Percentiles rank a stretch among this genome's conserved stretches.
phyloP scores from a whole-genome alignment of 2,113 vertebrate genomes.

The Ammodytes marinus region DNA sequence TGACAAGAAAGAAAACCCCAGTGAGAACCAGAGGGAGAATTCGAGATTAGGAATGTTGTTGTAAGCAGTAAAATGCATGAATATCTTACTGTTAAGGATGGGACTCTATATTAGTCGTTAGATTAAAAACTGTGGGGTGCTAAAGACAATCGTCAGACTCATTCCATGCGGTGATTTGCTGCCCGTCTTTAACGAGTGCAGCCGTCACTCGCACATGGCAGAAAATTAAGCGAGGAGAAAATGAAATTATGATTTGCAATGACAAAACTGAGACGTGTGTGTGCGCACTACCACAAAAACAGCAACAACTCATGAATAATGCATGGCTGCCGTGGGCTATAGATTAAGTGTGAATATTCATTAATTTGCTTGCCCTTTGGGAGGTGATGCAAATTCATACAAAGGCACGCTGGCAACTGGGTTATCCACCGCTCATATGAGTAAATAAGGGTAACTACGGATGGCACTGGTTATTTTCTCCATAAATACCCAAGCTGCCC shows the following conservation, averaged over 20 bases:
- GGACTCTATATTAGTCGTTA: conserved; percentile 37
- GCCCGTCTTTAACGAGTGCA: conserved; percentile 61
- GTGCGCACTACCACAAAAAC: conserved; percentile 64
- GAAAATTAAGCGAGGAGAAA: conserved; percentile 68
- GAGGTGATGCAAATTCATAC: conserved; percentile 85
- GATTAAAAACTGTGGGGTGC: conserved; percentile 71
- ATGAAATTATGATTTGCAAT: conserved; percentile 80
- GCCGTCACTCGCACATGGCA: conserved; percentile 56
- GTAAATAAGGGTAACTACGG: conserved; percentile 70
- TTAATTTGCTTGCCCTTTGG: conserved; percentile 85
- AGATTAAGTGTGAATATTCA: conserved; percentile 89
- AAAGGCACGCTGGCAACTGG: conserved; percentile 72
- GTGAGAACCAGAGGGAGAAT: conserved; percentile 52
- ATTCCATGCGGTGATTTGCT: conserved; percentile 55
- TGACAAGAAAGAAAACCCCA: conserved; percentile 57
- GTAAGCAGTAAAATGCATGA: conserved; percentile 40
- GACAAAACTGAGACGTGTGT: conserved; percentile 77
- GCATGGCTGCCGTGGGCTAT: conserved; percentile 81
- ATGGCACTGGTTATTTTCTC: conserved; percentile 49
- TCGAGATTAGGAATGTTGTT: conserved; percentile 57
- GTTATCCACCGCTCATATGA: conserved; percentile 65
- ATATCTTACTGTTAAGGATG: conserved; percentile 45
- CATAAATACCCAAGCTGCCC: conserved; percentile 39
- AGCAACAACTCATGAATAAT: conserved; percentile 84
- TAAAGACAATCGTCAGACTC: conserved; percentile 50